These are phyloP conservation scores for Isurus oxyrinchus DNA, from an alignment of 2,113 vertebrate species.

Conservation along the genomic window DNA sequence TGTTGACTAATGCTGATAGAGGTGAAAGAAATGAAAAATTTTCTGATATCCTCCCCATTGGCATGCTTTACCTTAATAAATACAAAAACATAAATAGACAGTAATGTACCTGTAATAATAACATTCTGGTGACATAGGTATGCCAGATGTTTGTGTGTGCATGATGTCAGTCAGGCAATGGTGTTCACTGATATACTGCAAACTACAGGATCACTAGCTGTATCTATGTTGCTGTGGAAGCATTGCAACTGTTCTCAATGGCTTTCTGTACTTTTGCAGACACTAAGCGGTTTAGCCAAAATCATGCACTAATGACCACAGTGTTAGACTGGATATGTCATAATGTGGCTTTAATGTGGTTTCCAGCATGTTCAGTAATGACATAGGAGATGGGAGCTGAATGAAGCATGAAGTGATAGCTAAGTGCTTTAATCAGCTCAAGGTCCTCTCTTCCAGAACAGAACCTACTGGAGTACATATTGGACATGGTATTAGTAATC, in stretches of 20 bases:
- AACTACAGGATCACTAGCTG: not conserved
- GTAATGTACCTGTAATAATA: not conserved
- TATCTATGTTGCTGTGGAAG: constrained; percentile 3
- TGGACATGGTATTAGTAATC: not conserved
- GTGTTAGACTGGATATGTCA: not conserved
- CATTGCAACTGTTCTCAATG: not conserved
- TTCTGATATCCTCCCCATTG: not conserved
- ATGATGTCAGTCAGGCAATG: not conserved
- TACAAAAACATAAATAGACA: not conserved
- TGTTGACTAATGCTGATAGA: not conserved
- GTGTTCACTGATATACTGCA: not conserved
- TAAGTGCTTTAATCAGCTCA: constrained; percentile 26
- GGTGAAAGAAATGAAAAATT: not conserved
- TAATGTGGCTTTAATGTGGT: not conserved
- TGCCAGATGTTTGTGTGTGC: not conserved
- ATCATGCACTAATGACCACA: constrained; percentile 14
- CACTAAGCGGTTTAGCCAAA: not conserved
- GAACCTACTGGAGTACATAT: not conserved
- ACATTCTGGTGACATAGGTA: not conserved
- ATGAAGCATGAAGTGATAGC: constrained; percentile 9
- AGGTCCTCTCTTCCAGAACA: constrained; percentile 28
- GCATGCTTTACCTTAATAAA: not conserved
- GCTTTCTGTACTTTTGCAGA: not conserved
- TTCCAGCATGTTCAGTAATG: not conserved
- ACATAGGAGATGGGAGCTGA: not conserved